A percentile compares a stretch with the other conserved stretches of the same genome.
phyloP scores from a whole-genome alignment of 2,888 invertebrate genomes.

The Pterobdella sp. region DNA sequence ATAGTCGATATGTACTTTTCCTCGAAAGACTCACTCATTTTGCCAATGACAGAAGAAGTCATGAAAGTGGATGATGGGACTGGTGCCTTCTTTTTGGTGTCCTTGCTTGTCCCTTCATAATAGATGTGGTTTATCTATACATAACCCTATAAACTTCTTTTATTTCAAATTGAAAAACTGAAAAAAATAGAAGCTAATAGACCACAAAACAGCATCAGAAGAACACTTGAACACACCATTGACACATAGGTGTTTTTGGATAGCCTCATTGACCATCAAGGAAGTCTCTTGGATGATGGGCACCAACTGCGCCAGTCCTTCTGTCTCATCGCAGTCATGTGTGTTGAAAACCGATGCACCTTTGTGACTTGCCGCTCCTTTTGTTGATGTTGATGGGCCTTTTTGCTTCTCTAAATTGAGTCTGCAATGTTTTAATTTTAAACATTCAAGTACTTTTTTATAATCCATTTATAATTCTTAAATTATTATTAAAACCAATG shows the following conservation, averaged over 20 bases:
- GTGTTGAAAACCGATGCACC: constrained; percentile 14
- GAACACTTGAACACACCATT: constrained; percentile 2
- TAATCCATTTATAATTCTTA: not conserved
- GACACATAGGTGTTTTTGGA: constrained; percentile 18
- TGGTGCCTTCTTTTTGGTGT: constrained; percentile 14
- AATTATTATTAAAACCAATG: not conserved
- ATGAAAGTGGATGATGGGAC: not conserved
- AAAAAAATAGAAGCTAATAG: not conserved
- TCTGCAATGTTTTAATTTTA: not conserved
- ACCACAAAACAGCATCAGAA: not conserved
- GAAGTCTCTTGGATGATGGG: constrained; percentile 74
- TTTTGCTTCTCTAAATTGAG: constrained; percentile 22
- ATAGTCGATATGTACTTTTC: constrained; percentile 75
- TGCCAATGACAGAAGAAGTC: constrained; percentile 23
- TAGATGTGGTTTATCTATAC: no score
- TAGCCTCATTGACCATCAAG: constrained; percentile 50
- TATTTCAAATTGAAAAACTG: not conserved
- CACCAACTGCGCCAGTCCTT: constrained; percentile 76
- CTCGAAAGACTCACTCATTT: constrained; percentile 56
- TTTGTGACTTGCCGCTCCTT: constrained; percentile 41
- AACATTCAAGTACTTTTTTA: constrained; percentile 1
- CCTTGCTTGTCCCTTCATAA: constrained; percentile 6
- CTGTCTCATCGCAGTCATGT: constrained; percentile 74
- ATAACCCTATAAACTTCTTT: not conserved
- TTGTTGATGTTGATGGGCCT: constrained; percentile 7